Percentiles rank a stretch among this genome's conserved stretches.
These are phyloP conservation scores for Pteria penguin DNA, from an alignment of 2,888 invertebrate species.

Conservation along the genomic window DNA sequence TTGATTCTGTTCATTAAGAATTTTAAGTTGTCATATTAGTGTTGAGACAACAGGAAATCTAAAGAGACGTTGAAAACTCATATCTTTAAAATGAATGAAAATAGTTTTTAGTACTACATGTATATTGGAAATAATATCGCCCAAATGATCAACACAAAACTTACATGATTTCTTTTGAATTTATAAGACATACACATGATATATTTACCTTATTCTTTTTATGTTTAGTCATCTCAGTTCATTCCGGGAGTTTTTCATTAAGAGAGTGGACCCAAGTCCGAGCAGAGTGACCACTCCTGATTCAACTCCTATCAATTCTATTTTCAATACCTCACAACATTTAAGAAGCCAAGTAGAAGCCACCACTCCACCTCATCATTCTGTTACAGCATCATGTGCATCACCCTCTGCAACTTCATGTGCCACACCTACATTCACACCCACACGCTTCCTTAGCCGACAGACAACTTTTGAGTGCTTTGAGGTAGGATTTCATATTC, in stretches of 20 bases:
- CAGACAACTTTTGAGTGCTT: constrained; percentile 72
- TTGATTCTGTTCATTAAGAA: no score
- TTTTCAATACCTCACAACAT: constrained; percentile 6
- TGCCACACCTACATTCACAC: background rate
- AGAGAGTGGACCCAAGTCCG: constrained; percentile 20
- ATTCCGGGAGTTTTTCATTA: constrained; percentile 69
- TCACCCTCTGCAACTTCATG: background rate
- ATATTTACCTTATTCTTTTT: no score
- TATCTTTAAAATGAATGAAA: no score
- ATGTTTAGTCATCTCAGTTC: constrained; percentile 69
- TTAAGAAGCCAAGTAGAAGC: constrained; percentile 1
- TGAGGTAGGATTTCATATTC: constrained; percentile 58
- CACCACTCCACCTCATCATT: no score
- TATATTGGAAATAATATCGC: no score
- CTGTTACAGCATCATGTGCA: no score
- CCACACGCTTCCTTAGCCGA: constrained; percentile 40
- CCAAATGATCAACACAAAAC: no score
- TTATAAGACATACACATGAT: no score
- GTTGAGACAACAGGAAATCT: no score
- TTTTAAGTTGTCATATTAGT: no score
- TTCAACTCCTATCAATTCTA: constrained; percentile 5
- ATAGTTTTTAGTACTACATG: no score
- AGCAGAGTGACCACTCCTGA: constrained; percentile 31
- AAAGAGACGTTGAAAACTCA: no score
- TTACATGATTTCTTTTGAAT: background rate